Conservation (phyloP, 2,888 invertebrate species). For the Plebejus melissa region DNA sequence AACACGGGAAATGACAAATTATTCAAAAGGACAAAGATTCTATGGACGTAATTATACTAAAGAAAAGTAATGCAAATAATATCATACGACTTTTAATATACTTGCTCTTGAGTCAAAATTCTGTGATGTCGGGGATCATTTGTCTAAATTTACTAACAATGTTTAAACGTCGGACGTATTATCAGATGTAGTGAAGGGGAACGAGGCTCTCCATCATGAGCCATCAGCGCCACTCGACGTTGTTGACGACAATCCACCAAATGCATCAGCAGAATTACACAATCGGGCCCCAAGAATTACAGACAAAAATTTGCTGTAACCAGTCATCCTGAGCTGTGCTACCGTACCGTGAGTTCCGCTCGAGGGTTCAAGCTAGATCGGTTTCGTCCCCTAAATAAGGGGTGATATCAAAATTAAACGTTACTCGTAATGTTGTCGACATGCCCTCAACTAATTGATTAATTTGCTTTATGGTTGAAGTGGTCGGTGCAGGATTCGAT, state of each 20-base stretch:
- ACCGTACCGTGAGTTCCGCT: constrained; percentile 32
- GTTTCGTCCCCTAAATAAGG: constrained; percentile 44
- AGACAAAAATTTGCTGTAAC: constrained; percentile 52
- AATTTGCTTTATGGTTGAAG: constrained; percentile 77
- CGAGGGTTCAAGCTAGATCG: constrained; percentile 42
- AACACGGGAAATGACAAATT: no score
- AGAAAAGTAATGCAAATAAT: no score
- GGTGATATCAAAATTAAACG: constrained; percentile 72
- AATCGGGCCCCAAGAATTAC: constrained; percentile 58
- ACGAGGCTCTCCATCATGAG: constrained; percentile 59
- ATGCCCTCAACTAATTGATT: constrained; percentile 78
- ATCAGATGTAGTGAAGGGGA: constrained; percentile 41
- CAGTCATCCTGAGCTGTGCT: constrained; percentile 45
- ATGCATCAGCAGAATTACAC: constrained; percentile 74
- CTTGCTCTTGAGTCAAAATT: not conserved
- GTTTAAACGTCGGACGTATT: constrained; percentile 41
- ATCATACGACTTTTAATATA: no score
- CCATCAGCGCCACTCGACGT: constrained; percentile 61
- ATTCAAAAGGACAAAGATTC: no score
- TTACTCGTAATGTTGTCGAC: constrained; percentile 75
- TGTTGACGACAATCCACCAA: constrained; percentile 63
- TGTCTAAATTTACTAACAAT: constrained; percentile 29
- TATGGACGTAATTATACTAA: no score
- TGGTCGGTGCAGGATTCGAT: constrained; percentile 69
- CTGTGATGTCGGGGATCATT: not conserved